These are phyloP conservation scores for Phymorhynchus buccinoides DNA, from an alignment of 1,140 invertebrate species.

Conservation along the genomic window DNA sequence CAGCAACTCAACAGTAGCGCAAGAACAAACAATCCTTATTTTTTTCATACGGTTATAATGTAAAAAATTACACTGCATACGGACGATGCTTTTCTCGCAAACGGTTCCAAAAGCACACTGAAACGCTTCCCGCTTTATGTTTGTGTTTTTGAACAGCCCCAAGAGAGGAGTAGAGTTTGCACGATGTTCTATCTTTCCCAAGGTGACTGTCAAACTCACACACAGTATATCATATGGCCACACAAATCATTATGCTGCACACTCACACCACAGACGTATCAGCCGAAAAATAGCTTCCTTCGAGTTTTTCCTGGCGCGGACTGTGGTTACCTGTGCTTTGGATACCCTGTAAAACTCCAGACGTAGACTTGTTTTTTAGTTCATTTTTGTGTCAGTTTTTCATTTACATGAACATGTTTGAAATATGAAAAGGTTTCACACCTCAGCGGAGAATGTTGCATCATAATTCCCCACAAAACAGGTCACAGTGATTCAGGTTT, in stretches of 20 bases:
- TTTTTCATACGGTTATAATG: background rate
- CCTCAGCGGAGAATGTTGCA: too few relatives aligned
- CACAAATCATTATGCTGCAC: conserved; percentile 23
- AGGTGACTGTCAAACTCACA: background rate
- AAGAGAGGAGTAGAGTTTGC: background rate
- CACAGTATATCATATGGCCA: conserved; percentile 25
- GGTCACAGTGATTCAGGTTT: too few relatives aligned
- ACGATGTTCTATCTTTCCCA: background rate
- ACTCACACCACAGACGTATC: background rate
- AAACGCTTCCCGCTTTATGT: background rate
- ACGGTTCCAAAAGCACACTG: background rate
- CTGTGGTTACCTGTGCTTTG: too few relatives aligned
- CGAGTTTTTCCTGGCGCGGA: background rate
- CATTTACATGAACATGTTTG: too few relatives aligned
- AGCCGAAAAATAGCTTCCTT: background rate
- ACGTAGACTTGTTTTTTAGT: too few relatives aligned
- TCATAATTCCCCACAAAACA: too few relatives aligned
- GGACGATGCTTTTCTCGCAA: too few relatives aligned
- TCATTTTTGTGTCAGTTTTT: too few relatives aligned
- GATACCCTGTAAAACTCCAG: too few relatives aligned
- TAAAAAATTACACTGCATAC: background rate
- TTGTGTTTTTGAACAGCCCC: background rate
- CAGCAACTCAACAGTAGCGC: background rate
- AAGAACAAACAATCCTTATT: background rate
- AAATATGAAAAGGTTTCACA: too few relatives aligned